Evolutionary conservation across 2,888 invertebrate species (phyloP), one percentile per base, ranked within the genome.

Genomic region (Noctua pronuba): DNA sequence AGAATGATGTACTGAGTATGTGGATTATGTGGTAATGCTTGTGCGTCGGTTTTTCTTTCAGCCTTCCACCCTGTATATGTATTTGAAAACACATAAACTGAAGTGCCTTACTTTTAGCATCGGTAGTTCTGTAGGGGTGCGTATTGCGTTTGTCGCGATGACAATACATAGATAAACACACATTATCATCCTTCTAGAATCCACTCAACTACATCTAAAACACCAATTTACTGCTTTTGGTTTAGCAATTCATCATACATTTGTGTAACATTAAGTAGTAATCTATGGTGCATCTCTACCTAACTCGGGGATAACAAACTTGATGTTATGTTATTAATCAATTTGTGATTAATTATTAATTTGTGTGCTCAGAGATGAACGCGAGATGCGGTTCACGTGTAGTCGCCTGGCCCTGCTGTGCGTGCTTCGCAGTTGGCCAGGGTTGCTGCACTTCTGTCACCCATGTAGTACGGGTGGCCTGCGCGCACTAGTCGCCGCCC

Each of bases 371-470:
- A 98, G 98, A 91, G 98, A 98, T 92, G 98, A 98, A 90, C 97
- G 98, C 67, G 99, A 99, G 91, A 97, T 98, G 92, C 97, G 98
- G 89, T 98, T 99, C 92, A 98, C 98, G 46, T 98, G 99, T 90
- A 98, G 99, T 90, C 98, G 99, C 79, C 95, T 98, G 80, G 99
- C 99, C 24, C 94, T 99, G 80, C 96, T 99, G 70, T 98, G 99
- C 83, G 97, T 98, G 79, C 94, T 99, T 81, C 98, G 99, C 82
- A 99, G 99, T 86, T 99, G 99, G 98, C 98, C 99, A 62, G 99
- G 99, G 75, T 97, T 99, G 83, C 96, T 99, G 79, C 98, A 98
- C 94, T 98, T 99, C 95, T 99, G 99, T 93, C 98, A 98, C 94
- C 98, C 98, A 21, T 97, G 97, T 88, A 97, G 98, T 91, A 96